phyloP scores from a whole-genome alignment of 2,888 invertebrate species.

The Drosophila anomelani region DNA sequence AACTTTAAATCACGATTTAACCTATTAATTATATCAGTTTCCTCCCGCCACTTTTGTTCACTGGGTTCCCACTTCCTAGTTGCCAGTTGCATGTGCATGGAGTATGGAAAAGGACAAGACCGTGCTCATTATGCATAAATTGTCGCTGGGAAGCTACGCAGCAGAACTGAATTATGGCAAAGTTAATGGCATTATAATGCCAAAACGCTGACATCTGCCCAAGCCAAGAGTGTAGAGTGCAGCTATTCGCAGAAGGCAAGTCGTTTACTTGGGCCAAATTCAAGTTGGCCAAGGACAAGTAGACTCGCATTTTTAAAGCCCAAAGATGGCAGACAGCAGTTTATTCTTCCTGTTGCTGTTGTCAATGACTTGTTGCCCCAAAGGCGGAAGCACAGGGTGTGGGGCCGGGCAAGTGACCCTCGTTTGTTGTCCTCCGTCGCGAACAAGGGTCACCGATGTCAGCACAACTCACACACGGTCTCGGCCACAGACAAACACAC shows the following conservation, averaged over 20 bases:
- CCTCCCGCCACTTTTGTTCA: conserved; percentile 22
- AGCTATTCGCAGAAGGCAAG: conserved; percentile 1
- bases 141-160: conserved; percentile 65
- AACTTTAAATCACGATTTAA: too few species aligned
- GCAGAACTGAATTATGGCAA: conserved; percentile 78
- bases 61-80: conserved; percentile 48
- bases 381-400: conserved; percentile 32
- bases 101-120: conserved; percentile 19
- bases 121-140: conserved; percentile 79
- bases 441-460: conserved; percentile 67
- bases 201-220: conserved; percentile 52
- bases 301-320: conserved; percentile 23
- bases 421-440: conserved; percentile 54
- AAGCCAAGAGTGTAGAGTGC: conserved; percentile 17
- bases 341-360: conserved; percentile 21
- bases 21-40: too few species aligned
- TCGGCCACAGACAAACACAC: conserved; percentile 25
- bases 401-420: conserved; percentile 59
- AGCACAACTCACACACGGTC: conserved; percentile 31
- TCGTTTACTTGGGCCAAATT: conserved; percentile 12
- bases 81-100: conserved; percentile 40
- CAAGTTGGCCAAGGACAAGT: conserved; percentile 48
- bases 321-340: conserved; percentile 1
- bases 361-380: conserved; percentile 58
- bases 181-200: conserved; percentile 82